Conservation (phyloP, 23 tunicate genomes). For the Botrylloides violaceus region DNA sequence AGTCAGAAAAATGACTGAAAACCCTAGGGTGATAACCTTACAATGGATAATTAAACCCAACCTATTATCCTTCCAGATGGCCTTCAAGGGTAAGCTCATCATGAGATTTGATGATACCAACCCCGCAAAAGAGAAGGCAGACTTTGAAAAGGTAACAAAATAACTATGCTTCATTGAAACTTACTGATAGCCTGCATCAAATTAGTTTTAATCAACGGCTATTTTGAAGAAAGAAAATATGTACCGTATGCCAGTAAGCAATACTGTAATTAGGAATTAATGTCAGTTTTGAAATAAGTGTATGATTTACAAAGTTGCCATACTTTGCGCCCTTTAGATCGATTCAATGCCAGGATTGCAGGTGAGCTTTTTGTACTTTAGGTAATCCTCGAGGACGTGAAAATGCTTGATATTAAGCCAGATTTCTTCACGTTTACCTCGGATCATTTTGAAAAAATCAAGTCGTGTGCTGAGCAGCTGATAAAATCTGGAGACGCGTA, state of each 20-base stretch:
- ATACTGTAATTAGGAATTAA: too few species aligned
- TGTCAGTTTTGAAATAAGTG: too few species aligned
- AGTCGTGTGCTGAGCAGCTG: constrained; percentile 46
- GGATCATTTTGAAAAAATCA: constrained; percentile 79
- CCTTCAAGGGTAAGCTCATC: constrained; percentile 86
- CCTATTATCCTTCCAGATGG: too few species aligned
- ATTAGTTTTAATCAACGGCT: background rate
- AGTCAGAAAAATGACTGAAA: background rate
- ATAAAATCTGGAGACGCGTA: constrained; percentile 81
- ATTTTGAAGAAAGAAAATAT: background rate
- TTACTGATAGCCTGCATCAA: background rate
- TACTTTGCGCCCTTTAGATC: too few species aligned
- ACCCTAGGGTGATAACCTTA: background rate
- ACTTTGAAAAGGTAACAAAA: constrained; percentile 91
- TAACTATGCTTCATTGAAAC: background rate
- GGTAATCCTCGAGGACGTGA: constrained; percentile 93
- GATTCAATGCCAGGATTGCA: too few species aligned
- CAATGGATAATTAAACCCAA: background rate
- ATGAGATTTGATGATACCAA: constrained; percentile 99
- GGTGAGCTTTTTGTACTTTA: too few species aligned
- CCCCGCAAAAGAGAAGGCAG: constrained; percentile 98
- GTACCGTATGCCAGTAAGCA: too few species aligned
- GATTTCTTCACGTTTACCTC: constrained; percentile 89
- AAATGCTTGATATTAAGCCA: constrained; percentile 73
- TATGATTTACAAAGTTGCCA: too few species aligned